These are phyloP conservation scores for Idaea aversata DNA, from an alignment of 2,888 invertebrate species.

Conservation along the genomic window DNA sequence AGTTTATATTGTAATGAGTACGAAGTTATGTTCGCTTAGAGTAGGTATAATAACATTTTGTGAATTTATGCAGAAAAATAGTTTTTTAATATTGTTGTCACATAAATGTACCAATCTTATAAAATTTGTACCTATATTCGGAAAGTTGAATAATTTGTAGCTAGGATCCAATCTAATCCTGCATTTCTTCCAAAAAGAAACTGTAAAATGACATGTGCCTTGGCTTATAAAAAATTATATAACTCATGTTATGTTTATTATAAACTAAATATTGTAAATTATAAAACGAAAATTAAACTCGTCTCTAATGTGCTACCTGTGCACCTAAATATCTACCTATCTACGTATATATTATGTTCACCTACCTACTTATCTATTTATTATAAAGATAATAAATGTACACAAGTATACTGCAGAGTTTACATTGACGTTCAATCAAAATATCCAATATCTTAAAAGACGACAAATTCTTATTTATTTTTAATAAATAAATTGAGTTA, in stretches of 20 bases:
- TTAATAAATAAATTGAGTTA: neutral
- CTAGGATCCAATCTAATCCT: constrained; percentile 79
- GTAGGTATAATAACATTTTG: constrained; percentile 74
- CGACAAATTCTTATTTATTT: no score
- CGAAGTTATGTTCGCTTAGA: constrained; percentile 76
- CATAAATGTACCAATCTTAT: constrained; percentile 79
- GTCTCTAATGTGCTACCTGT: constrained; percentile 59
- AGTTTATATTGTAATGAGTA: constrained; percentile 71
- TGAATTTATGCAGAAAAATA: constrained; percentile 79
- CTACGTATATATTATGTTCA: no score
- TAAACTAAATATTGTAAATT: constrained; percentile 50
- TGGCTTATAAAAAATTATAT: constrained; percentile 72
- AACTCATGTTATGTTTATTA: constrained; percentile 65
- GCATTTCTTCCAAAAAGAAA: constrained; percentile 72
- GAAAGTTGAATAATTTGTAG: constrained; percentile 80
- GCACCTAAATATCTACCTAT: constrained; percentile 13
- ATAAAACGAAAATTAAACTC: constrained; percentile 39
- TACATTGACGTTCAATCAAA: no score
- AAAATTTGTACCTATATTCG: constrained; percentile 78
- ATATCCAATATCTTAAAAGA: no score
- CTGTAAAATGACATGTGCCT: constrained; percentile 74
- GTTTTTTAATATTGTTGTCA: constrained; percentile 81
- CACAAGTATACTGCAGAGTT: neutral
- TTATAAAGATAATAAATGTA: neutral
- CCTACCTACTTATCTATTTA: no score